phyloP scores from a whole-genome alignment of 23 tunicate species.

The Trididemnum nubilum region DNA sequence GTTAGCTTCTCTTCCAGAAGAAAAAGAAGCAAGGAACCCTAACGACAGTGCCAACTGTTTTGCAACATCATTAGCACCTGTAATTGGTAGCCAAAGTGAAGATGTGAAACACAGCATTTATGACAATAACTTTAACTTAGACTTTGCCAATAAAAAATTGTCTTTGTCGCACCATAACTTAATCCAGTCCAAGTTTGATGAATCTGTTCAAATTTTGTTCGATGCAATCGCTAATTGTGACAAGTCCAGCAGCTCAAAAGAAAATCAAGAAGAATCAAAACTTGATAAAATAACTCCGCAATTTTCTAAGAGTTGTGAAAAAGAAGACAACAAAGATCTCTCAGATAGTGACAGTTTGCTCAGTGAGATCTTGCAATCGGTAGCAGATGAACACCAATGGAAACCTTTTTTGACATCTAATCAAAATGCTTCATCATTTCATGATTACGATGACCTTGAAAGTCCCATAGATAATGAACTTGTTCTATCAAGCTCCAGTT shows the following conservation, averaged over 20 bases:
- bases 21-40: not conserved
- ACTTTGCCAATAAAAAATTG: not conserved
- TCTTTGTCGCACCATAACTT: not conserved
- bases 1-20: conserved; percentile 21
- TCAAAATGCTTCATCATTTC: not conserved
- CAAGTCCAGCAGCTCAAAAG: conserved; percentile 30
- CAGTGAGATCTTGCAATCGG: conserved; percentile 17
- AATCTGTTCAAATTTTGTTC: conserved; percentile 61
- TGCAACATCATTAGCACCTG: not conserved
- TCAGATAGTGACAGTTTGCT: conserved; percentile 15
- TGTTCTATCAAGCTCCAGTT: conserved; percentile 1
- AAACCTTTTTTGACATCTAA: conserved; percentile 14
- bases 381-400: not conserved
- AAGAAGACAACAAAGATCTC: not conserved
- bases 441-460: conserved; percentile 65
- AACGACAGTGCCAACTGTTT: not conserved
- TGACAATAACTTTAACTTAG: conserved; percentile 38
- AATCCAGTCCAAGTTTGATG: conserved; percentile 65
- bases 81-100: not conserved
- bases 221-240: conserved; percentile 82
- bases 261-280: not conserved
- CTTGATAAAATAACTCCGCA: not conserved
- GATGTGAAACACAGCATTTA: conserved; percentile 46
- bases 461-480: conserved; percentile 34
- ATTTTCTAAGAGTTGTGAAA: not conserved